Percentiles rank a stretch among this genome's conserved stretches.
Evolutionary conservation across 2,797 vertebrate genomes (phyloP).

Genomic region (Hirundo rustica): DNA sequence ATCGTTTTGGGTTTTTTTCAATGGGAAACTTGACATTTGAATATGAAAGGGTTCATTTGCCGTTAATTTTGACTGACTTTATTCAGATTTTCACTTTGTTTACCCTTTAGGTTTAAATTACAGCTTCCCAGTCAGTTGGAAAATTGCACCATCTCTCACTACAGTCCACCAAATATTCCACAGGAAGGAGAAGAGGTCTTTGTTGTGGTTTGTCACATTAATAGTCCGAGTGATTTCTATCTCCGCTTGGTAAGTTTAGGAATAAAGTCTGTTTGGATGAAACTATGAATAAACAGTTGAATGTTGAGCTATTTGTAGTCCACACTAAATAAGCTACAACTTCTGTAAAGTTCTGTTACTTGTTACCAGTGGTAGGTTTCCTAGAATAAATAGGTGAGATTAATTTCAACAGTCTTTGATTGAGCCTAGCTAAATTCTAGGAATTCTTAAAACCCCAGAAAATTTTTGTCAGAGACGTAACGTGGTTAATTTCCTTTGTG

Average conservation of each 20-base stretch:
- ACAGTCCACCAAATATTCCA: conserved; percentile 72
- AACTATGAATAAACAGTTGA: background rate
- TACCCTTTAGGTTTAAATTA: conserved; percentile 68
- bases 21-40: background rate
- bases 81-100: background rate
- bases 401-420: background rate
- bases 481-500: background rate
- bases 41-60: background rate
- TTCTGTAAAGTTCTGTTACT: background rate
- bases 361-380: background rate
- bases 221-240: conserved; percentile 79
- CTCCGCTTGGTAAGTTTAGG: conserved; percentile 74
- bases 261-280: background rate
- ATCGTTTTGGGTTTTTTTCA: background rate
- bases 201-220: conserved; percentile 73
- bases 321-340: background rate
- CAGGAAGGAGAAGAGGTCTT: conserved; percentile 56
- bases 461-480: background rate
- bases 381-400: background rate
- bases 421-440: background rate
- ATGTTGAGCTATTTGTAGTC: background rate
- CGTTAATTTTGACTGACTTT: background rate
- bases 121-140: conserved; percentile 38
- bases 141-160: conserved; percentile 12
- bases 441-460: background rate